Conservation (phyloP, 1,140 invertebrate genomes). For the Bombus confusus region DNA sequence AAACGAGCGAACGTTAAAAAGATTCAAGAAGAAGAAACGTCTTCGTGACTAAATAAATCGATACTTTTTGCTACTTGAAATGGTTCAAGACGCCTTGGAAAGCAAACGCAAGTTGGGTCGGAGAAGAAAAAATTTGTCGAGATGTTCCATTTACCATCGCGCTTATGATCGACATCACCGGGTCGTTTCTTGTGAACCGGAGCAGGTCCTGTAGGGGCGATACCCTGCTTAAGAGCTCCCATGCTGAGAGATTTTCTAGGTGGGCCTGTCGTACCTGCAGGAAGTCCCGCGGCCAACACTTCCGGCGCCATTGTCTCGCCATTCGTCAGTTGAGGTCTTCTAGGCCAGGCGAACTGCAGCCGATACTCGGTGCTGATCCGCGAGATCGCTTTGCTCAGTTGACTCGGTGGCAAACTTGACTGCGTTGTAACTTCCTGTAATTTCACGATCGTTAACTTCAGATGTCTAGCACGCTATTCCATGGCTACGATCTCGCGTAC, state of each 20-base stretch:
- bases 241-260: conserved; percentile 93
- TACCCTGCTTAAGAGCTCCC: conserved; percentile 90
- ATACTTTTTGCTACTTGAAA: not conserved
- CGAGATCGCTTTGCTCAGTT: conserved; percentile 87
- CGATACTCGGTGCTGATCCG: conserved; percentile 93
- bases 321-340: conserved; percentile 81
- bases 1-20: not conserved
- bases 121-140: conserved; percentile 7
- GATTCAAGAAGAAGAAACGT: not conserved
- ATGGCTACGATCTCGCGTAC: not conserved
- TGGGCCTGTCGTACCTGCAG: conserved; percentile 80
- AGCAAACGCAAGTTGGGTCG: not conserved
- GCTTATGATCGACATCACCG: conserved; percentile 80
- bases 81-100: not conserved
- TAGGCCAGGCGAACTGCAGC: conserved; percentile 93
- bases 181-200: conserved; percentile 87
- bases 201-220: conserved; percentile 79
- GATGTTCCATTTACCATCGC: conserved; percentile 72
- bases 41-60: not conserved
- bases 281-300: conserved; percentile 77
- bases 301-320: conserved; percentile 83
- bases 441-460: too few species aligned
- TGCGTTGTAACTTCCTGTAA: conserved; percentile 80
- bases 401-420: conserved; percentile 81
- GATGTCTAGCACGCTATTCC: not conserved